Evolutionary conservation across 1,140 invertebrate genomes (phyloP).

Genomic region (Lanistes nyassanus): DNA sequence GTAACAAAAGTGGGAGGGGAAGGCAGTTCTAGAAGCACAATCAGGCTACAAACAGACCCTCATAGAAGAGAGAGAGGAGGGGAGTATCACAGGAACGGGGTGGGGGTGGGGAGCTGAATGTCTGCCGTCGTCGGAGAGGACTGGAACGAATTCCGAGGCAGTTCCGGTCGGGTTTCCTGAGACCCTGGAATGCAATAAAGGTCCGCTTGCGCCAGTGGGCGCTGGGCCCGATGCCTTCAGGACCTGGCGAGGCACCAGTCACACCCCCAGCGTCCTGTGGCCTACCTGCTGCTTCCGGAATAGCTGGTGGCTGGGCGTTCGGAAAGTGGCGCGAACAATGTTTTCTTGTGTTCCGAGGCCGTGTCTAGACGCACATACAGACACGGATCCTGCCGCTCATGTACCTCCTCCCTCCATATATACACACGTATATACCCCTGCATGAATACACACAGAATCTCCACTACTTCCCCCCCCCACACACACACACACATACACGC

Average conservation of each 20-base stretch:
- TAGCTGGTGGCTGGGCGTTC: not conserved
- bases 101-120: not conserved
- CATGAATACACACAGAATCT: not conserved
- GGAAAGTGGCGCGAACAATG: not conserved
- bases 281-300: not conserved
- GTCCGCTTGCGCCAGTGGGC: not conserved
- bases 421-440: not conserved
- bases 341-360: not conserved
- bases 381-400: not conserved
- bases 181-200: slow-evolving; percentile 19
- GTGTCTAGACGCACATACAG: not conserved
- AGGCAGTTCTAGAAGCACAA: no score
- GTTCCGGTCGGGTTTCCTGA: slow-evolving; percentile 15
- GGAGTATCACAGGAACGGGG: not conserved
- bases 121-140: not conserved
- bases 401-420: not conserved
- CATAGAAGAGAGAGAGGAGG: not conserved
- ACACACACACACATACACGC: not conserved
- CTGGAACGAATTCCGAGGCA: not conserved
- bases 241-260: not conserved
- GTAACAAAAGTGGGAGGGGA: no score
- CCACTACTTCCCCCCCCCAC: not conserved
- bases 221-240: not conserved
- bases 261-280: not conserved
- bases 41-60: no score